Evolutionary conservation across 1,140 invertebrate genomes (phyloP), one percentile per base, ranked within the genome.

Genomic region (Drosophila cardini): DNA sequence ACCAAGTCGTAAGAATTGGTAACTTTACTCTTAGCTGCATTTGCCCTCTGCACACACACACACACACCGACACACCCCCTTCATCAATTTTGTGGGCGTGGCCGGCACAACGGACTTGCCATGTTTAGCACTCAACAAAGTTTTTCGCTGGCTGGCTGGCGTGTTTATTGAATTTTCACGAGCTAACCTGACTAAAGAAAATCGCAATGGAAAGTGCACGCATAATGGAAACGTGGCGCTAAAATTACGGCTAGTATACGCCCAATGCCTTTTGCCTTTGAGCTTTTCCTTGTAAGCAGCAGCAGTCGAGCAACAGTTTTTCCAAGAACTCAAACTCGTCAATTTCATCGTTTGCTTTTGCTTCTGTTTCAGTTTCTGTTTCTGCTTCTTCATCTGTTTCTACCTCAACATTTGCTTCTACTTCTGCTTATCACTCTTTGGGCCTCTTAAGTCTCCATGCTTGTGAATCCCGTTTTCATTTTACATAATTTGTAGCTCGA

Each of bases 401-500:
- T 26, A n/a, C n/a, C 36, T 13, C 36, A 40, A 11, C 36, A 10
- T 38, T 0, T 40, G n/a, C 55, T 36, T 11, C 64, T 61, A 30
- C 40, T 40, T 40, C 38, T 60, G 63, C 65, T 72, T 72, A 76
- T 63, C 60, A 36, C 21, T 36, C 15, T 16, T 43, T 21, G 26
- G 50, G 21, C 43, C 21, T 16, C 53, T 72, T 61, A 62, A 32
- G 1, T 26, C 40, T 61, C 72, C 48, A 10, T 40, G 55, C 56
- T 68, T 69, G 72, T 18, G 30, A 68, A 53, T 64, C 53, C 62
- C 53, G 55, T 67, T 64, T 48, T 61, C 58, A 64, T 61, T 86
- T 78, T 86, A 75, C 82, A 85, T 85, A 85, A 85, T 85, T 85
- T 81, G 67, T 69, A 36, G 82, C 81, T 38, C 13, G 40, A n/a